These are phyloP conservation scores for Agriopis marginaria DNA, from an alignment of 2,888 invertebrate genomes.

Conservation along the genomic window DNA sequence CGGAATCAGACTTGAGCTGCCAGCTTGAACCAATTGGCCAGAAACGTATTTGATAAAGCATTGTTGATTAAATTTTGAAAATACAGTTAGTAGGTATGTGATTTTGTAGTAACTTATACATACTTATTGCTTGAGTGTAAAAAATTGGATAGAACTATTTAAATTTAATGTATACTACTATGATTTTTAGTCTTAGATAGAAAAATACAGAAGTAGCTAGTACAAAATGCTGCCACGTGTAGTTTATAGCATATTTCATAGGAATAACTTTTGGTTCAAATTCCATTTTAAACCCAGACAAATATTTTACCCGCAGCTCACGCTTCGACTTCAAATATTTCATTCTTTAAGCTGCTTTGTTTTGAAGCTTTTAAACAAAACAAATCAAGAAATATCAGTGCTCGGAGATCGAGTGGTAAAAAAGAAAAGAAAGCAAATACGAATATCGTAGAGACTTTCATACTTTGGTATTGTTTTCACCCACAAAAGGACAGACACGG, in stretches of 20 bases:
- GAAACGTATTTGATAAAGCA: slow-evolving; percentile 15
- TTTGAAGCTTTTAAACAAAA: slow-evolving; percentile 13
- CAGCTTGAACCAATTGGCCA: slow-evolving; percentile 27
- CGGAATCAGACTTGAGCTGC: slow-evolving; percentile 36
- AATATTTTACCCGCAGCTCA: slow-evolving; percentile 6
- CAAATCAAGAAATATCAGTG: slow-evolving; percentile 18
- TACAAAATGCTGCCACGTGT: too few relatives aligned
- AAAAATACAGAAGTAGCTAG: too few relatives aligned
- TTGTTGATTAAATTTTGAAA: slow-evolving; percentile 4
- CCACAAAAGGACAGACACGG: slow-evolving; percentile 12
- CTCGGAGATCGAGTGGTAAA: slow-evolving; percentile 3
- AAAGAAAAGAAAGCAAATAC: slow-evolving; percentile 11
- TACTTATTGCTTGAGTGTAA: not conserved
- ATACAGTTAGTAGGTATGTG: not conserved
- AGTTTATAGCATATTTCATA: too few relatives aligned
- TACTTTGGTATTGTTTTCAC: slow-evolving; percentile 16
- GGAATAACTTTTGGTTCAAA: not conserved
- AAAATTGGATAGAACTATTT: too few relatives aligned
- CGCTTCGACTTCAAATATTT: slow-evolving; percentile 1
- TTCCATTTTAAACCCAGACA: slow-evolving; percentile 1
- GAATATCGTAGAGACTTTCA: slow-evolving; percentile 11
- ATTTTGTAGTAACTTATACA: not conserved
- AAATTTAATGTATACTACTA: too few relatives aligned
- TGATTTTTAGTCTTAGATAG: too few relatives aligned
- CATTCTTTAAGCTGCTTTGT: slow-evolving; percentile 11